A percentile compares a stretch with the other conserved stretches of the same genome.
Conservation (phyloP, 1,140 invertebrate genomes). For the Pseudoatta argentina region DNA sequence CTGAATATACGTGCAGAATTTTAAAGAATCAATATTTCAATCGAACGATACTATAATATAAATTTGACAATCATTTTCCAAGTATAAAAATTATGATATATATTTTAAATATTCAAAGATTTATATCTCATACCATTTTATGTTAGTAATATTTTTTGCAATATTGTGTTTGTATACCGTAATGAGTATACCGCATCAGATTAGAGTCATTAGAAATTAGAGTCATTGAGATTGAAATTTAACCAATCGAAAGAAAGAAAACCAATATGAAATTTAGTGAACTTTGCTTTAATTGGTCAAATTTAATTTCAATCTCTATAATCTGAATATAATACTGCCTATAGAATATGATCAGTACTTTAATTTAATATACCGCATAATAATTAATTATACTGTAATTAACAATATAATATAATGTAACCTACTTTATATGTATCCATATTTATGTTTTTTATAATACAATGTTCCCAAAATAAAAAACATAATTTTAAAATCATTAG, state of each 20-base stretch:
- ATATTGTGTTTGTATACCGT: neutral
- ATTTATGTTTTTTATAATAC: neutral
- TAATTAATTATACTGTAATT: neutral
- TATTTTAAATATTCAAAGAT: neutral
- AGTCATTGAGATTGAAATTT: too few species aligned
- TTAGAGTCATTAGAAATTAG: too few species aligned
- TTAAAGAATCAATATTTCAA: neutral
- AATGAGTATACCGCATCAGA: neutral
- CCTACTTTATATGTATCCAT: neutral
- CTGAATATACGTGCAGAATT: neutral
- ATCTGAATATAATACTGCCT: neutral
- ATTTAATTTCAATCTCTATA: too few species aligned
- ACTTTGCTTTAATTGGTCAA: too few species aligned
- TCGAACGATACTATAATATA: neutral
- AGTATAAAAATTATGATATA: conserved; percentile 1
- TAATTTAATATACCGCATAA: conserved; percentile 1
- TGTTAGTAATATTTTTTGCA: neutral
- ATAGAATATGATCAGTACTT: neutral
- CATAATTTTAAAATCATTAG: neutral
- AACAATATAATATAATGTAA: too few species aligned
- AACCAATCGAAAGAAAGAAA: too few species aligned
- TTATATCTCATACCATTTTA: neutral
- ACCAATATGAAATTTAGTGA: too few species aligned
- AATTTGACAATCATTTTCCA: conserved; percentile 8
- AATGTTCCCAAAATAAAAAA: conserved; percentile 7